Conservation (phyloP, 1,140 invertebrate species). For the Plutomurus gul region DNA sequence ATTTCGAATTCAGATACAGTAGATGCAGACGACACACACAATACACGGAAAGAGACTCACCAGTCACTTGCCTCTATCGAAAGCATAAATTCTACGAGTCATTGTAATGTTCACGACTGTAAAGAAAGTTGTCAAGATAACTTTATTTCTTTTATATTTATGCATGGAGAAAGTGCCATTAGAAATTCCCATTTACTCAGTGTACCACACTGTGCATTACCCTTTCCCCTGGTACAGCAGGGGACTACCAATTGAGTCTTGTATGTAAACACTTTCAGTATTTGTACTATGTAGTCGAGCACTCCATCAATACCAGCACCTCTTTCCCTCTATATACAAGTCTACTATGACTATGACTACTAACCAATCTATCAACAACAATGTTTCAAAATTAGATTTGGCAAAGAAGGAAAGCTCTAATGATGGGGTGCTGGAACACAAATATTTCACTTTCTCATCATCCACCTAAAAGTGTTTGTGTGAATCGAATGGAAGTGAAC, state of each 20-base stretch:
- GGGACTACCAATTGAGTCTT: no score
- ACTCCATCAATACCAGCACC: background rate
- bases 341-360: no score
- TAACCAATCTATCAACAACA: background rate
- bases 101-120: background rate
- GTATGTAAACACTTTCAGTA: no score
- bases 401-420: background rate
- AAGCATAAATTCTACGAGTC: background rate
- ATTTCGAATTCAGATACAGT: background rate
- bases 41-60: background rate
- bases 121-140: background rate
- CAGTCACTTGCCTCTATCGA: background rate
- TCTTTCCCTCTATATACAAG: no score
- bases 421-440: background rate
- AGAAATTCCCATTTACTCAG: background rate
- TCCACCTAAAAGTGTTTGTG: background rate
- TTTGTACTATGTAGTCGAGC: no score
- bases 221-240: background rate
- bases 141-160: background rate
- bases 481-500: background rate
- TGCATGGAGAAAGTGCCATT: background rate
- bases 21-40: background rate
- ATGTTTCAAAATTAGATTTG: background rate
- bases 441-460: background rate
- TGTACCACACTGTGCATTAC: no score